phyloP scores from a whole-genome alignment of 2,797 vertebrate species.

The Chrosomus eos region DNA sequence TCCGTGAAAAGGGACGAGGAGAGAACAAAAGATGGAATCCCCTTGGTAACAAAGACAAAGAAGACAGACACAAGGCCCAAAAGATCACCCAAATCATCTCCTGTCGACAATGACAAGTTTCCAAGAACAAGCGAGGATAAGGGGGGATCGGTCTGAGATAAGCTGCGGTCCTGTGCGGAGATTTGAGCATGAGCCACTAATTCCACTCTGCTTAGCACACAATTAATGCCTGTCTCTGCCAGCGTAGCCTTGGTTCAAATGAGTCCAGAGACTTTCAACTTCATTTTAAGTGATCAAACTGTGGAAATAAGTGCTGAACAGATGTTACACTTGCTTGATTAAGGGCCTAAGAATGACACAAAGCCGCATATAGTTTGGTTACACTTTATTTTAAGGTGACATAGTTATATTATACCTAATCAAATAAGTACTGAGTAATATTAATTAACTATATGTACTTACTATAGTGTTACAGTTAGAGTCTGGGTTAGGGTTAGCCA shows the following conservation, averaged over 20 bases:
- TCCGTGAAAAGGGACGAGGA: constrained; percentile 81
- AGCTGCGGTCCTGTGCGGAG: constrained; percentile 72
- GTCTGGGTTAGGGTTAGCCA: background rate
- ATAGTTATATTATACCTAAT: too few relatives aligned
- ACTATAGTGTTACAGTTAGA: background rate
- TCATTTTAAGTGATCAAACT: constrained; percentile 74
- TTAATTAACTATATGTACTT: background rate
- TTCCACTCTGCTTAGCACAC: constrained; percentile 80
- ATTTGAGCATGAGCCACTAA: constrained; percentile 80
- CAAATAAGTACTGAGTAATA: background rate
- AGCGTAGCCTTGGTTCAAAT: constrained; percentile 66
- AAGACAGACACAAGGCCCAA: constrained; percentile 77
- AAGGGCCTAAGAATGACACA: constrained; percentile 61
- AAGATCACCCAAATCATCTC: constrained; percentile 80
- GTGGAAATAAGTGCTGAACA: constrained; percentile 67
- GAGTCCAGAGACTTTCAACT: constrained; percentile 65
- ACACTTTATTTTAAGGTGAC: background rate
- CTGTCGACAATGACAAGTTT: constrained; percentile 77
- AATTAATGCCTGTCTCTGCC: constrained; percentile 79
- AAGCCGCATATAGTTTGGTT: constrained; percentile 25
- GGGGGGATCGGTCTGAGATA: constrained; percentile 73
- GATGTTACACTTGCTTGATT: constrained; percentile 67
- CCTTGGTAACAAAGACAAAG: constrained; percentile 78
- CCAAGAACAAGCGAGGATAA: constrained; percentile 77
- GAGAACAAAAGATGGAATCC: constrained; percentile 78